phyloP scores from a whole-genome alignment of 2,888 invertebrate genomes.

The Argyresthia goedartella region DNA sequence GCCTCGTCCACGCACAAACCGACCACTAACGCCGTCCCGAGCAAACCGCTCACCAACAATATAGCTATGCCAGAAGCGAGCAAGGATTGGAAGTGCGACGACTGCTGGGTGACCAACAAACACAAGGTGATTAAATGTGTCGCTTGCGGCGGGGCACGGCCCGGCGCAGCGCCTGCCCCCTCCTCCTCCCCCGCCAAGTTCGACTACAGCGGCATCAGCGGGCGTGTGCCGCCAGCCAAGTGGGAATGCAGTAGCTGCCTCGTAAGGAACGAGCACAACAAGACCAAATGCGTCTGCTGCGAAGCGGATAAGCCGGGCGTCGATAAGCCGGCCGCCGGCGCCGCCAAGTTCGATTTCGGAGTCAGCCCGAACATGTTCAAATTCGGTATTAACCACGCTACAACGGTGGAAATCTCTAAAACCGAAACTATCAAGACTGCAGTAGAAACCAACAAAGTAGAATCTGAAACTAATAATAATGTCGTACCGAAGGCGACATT shows the following conservation, averaged over 20 bases:
- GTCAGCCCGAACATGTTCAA: conserved; percentile 31
- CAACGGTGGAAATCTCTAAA: background rate
- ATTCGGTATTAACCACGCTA: conserved; percentile 39
- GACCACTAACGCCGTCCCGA: background rate
- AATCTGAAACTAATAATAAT: conserved; percentile 48
- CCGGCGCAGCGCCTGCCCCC: conserved; percentile 10
- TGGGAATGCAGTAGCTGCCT: conserved; percentile 51
- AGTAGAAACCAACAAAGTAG: conserved; percentile 16
- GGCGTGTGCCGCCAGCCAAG: conserved; percentile 15
- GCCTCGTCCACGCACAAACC: background rate
- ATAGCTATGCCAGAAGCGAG: background rate
- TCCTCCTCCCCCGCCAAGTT: background rate
- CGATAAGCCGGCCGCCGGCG: conserved; percentile 14
- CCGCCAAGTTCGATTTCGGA: conserved; percentile 34
- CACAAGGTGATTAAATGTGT: background rate
- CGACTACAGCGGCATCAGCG: conserved; percentile 19
- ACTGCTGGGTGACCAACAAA: conserved; percentile 2
- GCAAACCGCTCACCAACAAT: background rate
- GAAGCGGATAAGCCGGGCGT: conserved; percentile 26
- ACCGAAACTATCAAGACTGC: conserved; percentile 17
- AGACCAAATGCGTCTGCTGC: conserved; percentile 40
- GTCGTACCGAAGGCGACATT: conserved; percentile 29
- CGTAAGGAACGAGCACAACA: conserved; percentile 35
- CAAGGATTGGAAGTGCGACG: background rate
- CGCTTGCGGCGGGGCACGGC: conserved; percentile 20